Base-by-base conservation (phyloP, 1,140 invertebrate genomes). In the Microplitis mediator region DNA sequence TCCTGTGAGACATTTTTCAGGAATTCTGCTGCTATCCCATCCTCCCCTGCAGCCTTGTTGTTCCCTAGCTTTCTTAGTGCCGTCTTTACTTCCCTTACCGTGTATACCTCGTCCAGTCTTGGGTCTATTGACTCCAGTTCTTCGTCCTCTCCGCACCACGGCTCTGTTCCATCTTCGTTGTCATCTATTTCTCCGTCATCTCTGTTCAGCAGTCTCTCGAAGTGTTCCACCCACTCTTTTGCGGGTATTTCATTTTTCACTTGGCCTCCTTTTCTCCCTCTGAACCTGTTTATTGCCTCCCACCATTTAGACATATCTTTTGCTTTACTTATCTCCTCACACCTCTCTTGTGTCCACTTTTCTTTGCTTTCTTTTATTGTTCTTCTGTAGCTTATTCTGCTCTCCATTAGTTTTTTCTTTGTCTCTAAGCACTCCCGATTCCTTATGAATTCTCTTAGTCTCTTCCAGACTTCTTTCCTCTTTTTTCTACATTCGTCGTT, bases 221-320 rank as follows among this genome's bases (percentile, higher is more conserved):
- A 54, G 13, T 54, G 52, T 16, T 54, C n/a, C 1, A 54, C 52
- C 52, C 52, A 54, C 6, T n/a, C 1, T 4, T n/a, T 54, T 14
- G 8, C 52, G 14, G 5, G 4, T 54, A 13, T 39, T 9, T 14
- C 4, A 1, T 54, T n/a, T 5, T n/a, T 54, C 4, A 4, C 2
- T 16, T n/a, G n/a, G 6, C 14, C 4, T 54, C 13, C 4, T 54
- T 54, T 54, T 16, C 4, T 34, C 3, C 6, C 16, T 23, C 51
- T 61, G 8, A 68, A 68, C 16, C 34, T 35, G n/a, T 68, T 68
- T 9, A 68, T n/a, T 2, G 11, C 32, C 14, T 58, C 36, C 66
- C 66, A 68, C 51, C 32, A 58, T 4, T 68, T n/a, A 0, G 31
- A 4, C 52, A 68, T 39, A 3, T 32, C 52, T 34, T 16, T 54